phyloP scores from a whole-genome alignment of 2,888 invertebrate genomes.

The Cabera pusaria region DNA sequence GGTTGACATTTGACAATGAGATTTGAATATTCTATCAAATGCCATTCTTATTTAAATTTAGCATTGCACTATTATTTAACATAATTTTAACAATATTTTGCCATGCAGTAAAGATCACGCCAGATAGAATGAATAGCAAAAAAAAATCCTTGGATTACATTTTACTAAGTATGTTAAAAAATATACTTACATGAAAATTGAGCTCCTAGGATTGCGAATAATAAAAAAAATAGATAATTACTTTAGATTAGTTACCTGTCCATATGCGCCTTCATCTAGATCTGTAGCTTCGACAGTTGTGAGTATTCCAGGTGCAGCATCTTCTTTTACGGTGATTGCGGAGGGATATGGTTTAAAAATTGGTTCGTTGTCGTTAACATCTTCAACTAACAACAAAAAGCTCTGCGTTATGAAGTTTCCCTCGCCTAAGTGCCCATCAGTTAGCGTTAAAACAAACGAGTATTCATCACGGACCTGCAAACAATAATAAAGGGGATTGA shows the following conservation, averaged over 20 bases:
- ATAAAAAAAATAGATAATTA: constrained; percentile 12
- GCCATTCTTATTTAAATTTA: too few species aligned
- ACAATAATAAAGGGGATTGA: too few species aligned
- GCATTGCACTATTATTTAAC: too few species aligned
- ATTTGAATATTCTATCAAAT: too few species aligned
- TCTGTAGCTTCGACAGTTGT: constrained; percentile 94
- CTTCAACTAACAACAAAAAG: constrained; percentile 93
- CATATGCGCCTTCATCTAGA: constrained; percentile 95
- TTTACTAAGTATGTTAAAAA: too few species aligned
- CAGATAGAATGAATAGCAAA: too few species aligned
- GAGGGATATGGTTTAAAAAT: constrained; percentile 93
- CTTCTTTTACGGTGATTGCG: constrained; percentile 91
- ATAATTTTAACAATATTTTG: too few species aligned
- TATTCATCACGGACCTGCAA: constrained; percentile 92
- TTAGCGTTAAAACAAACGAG: constrained; percentile 93
- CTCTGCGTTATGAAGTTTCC: constrained; percentile 96
- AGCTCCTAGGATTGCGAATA: too few species aligned
- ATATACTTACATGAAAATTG: not conserved
- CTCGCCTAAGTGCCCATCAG: constrained; percentile 93
- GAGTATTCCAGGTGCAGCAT: constrained; percentile 89
- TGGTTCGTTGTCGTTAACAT: constrained; percentile 96
- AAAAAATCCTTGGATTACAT: too few species aligned
- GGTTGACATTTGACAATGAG: too few species aligned
- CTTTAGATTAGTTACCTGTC: too few species aligned
- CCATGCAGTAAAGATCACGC: too few species aligned